A percentile compares a stretch with the other conserved stretches of the same genome.
Conservation (phyloP, 1,140 invertebrate species). For the Chlorops oryzae region DNA sequence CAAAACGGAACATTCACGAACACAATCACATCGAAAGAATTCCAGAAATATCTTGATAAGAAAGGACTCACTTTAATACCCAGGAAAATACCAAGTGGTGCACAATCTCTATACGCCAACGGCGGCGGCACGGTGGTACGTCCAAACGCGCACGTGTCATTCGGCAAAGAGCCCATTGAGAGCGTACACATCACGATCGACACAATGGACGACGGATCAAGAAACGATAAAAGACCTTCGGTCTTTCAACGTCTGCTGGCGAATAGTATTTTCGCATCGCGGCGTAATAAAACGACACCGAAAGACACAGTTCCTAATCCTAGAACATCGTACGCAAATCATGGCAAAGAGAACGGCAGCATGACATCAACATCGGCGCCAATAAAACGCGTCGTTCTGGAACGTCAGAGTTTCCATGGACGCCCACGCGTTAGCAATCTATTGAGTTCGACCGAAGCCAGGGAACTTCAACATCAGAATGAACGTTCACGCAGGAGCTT, state of each 20-base stretch:
- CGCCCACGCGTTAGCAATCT: conserved; percentile 11
- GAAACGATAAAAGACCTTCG: conserved; percentile 31
- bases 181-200: conserved; percentile 8
- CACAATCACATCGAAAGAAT: conserved; percentile 43
- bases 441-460: conserved; percentile 8
- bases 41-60: conserved; percentile 39
- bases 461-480: conserved; percentile 14
- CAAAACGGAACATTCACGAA: conserved; percentile 36
- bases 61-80: conserved; percentile 38
- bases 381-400: conserved; percentile 32
- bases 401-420: conserved; percentile 26
- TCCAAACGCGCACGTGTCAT: conserved; percentile 7
- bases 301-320: conserved; percentile 19
- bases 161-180: background rate
- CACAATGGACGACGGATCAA: conserved; percentile 6
- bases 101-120: conserved; percentile 9
- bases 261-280: conserved; percentile 32
- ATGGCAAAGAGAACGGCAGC: conserved; percentile 9
- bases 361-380: conserved; percentile 11
- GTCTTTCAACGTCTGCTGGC: conserved; percentile 38
- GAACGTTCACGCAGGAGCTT: conserved; percentile 15
- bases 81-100: conserved; percentile 16
- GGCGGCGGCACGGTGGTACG: conserved; percentile 1
- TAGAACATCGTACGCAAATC: conserved; percentile 3
- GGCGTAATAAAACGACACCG: conserved; percentile 34